A percentile compares a stretch with the other conserved stretches of the same genome.
phyloP scores from a whole-genome alignment of 2,797 vertebrate genomes.

The Zenarchopterus dispar region DNA sequence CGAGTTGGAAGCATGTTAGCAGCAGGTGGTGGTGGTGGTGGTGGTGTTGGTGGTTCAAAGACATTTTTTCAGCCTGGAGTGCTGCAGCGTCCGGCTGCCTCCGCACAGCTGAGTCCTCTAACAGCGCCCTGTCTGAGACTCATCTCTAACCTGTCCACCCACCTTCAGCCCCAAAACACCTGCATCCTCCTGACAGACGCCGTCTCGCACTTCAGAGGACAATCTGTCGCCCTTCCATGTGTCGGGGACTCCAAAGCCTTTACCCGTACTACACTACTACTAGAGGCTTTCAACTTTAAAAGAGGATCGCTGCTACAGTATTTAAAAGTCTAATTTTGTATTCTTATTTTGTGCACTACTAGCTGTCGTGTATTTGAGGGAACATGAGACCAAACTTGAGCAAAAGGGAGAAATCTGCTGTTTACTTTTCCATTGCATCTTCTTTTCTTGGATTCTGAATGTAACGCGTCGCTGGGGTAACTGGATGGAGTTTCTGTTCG shows the following conservation, averaged over 20 bases:
- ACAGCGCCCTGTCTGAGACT: constrained; percentile 40
- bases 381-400: constrained; percentile 84
- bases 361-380: constrained; percentile 81
- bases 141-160: constrained; percentile 46
- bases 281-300: constrained; percentile 79
- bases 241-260: constrained; percentile 73
- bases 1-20: constrained; percentile 23
- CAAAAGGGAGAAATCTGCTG: constrained; percentile 81
- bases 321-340: constrained; percentile 88
- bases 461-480: constrained; percentile 71
- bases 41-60: constrained; percentile 34
- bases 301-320: constrained; percentile 86
- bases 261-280: constrained; percentile 71
- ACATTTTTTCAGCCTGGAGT: constrained; percentile 56
- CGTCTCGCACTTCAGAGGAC: constrained; percentile 74
- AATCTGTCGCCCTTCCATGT: constrained; percentile 71
- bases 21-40: constrained; percentile 25
- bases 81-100: constrained; percentile 63
- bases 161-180: constrained; percentile 62
- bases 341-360: constrained; percentile 87
- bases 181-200: constrained; percentile 58
- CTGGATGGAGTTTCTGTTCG: constrained; percentile 10
- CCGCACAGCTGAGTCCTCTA: constrained; percentile 39
- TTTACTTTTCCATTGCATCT: constrained; percentile 76
- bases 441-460: constrained; percentile 77